These are phyloP conservation scores for Lytechinus pictus DNA, from an alignment of 35 echinoderm and acorn worm species.

Conservation along the genomic window DNA sequence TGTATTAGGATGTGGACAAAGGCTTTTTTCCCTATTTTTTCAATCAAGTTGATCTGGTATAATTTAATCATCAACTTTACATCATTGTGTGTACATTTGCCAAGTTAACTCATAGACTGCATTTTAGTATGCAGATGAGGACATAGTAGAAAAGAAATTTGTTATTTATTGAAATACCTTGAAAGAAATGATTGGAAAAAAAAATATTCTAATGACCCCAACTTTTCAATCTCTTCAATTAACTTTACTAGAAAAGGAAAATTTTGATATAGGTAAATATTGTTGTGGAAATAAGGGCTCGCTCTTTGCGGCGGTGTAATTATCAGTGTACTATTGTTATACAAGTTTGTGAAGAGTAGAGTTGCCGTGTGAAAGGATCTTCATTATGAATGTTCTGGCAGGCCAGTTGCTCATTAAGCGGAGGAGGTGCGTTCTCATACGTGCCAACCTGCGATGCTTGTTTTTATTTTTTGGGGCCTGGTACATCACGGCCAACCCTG, in stretches of 20 bases:
- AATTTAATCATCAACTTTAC: constrained; percentile 52
- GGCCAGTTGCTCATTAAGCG: constrained; percentile 53
- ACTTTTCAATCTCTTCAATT: constrained; percentile 52
- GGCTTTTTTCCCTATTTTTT: constrained; percentile 27
- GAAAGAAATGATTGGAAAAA: constrained; percentile 49
- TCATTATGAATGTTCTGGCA: constrained; percentile 49
- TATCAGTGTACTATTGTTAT: constrained; percentile 58
- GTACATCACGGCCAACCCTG: constrained; percentile 54
- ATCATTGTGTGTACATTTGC: constrained; percentile 57
- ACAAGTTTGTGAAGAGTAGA: constrained; percentile 57
- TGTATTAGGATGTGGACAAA: constrained; percentile 55
- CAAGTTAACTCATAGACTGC: constrained; percentile 53
- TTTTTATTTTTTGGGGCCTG: constrained; percentile 48
- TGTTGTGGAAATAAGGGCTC: constrained; percentile 52
- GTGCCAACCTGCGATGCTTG: constrained; percentile 53
- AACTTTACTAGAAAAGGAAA: constrained; percentile 10
- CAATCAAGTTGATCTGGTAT: constrained; percentile 50
- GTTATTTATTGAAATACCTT: constrained; percentile 59
- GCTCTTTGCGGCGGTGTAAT: constrained; percentile 52
- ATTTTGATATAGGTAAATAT: constrained; percentile 58
- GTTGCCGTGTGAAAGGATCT: constrained; percentile 57
- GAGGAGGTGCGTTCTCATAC: constrained; percentile 44
- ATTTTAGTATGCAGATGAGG: constrained; percentile 51
- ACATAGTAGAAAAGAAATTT: constrained; percentile 43
- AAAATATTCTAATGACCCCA: constrained; percentile 52